phyloP scores from a whole-genome alignment of 2,888 invertebrate species.

The Tridacna gigas region DNA sequence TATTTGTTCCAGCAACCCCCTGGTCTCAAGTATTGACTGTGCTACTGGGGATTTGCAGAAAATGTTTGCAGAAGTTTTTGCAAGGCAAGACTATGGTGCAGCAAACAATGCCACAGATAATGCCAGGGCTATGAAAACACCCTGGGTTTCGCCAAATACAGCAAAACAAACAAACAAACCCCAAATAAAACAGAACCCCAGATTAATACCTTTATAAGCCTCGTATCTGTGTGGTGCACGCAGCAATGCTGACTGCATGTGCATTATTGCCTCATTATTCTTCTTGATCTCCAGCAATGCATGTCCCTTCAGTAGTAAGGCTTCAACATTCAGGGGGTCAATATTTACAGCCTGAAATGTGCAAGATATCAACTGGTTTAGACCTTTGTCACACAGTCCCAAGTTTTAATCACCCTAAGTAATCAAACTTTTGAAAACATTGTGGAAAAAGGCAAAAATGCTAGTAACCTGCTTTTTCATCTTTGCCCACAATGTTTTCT shows the following conservation, averaged over 20 bases:
- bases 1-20: too few species aligned
- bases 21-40: too few species aligned
- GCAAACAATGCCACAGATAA: too few species aligned
- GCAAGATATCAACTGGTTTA: not conserved
- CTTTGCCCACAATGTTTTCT: too few species aligned
- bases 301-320: constrained; percentile 90
- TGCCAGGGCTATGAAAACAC: too few species aligned
- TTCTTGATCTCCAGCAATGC: constrained; percentile 89
- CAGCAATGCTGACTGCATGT: constrained; percentile 89
- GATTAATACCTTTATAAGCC: constrained; percentile 88
- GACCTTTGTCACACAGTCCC: not conserved
- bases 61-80: too few species aligned
- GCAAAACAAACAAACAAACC: too few species aligned
- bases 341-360: constrained; percentile 87
- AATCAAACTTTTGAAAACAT: not conserved
- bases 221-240: constrained; percentile 89
- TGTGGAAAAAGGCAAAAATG: not conserved
- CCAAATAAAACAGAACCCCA: too few species aligned
- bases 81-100: too few species aligned
- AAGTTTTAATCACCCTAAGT: not conserved
- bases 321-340: constrained; percentile 90
- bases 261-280: constrained; percentile 88
- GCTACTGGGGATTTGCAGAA: too few species aligned
- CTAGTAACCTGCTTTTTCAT: too few species aligned
- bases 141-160: too few species aligned